Base-by-base conservation (phyloP, 1,140 invertebrate species). In the Phenacoccus solenopsis region DNA sequence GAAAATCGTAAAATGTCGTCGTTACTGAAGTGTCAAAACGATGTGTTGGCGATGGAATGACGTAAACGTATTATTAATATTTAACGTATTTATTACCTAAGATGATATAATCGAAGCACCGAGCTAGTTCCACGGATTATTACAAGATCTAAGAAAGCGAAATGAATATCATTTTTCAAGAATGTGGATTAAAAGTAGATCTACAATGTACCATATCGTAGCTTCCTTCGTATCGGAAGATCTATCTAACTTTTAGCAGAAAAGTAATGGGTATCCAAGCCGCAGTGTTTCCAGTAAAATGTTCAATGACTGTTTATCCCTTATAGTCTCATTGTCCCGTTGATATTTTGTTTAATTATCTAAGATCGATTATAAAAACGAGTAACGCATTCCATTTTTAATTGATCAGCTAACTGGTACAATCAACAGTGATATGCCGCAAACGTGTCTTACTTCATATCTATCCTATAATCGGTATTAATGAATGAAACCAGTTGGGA, bases 131-230 rank as follows among this genome's bases (percentile, higher is more conserved):
- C 3, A 16, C 13, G 16, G 38, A 49, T 49, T 13, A 7, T 5
- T 49, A n/a, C 38, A 49, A 49, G 38, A 49, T 49, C n/a, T n/a
- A n/a, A n/a, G 5, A 5, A n/a, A 5, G 38, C 38, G 30, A 32
- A 32, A n/a, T n/a, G n/a, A n/a, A 49, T 49, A 49, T 49, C 38
- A 49, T 49, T 49, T 49, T 49, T 49, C 38, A 49, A 49, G 38
- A 49, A 49, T 49, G 38, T 49, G 38, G 38, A 49, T n/a, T n/a
- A n/a, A n/a, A n/a, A n/a, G n/a, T n/a, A 49, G 38, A 10, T 49
- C 38, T n/a, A 49, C 38, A 16, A 49, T 9, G 12, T 9, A 49
- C 20, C 13, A 5, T 49, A 9, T 49, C 38, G 38, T n/a, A n/a
- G n/a, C n/a, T n/a, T n/a, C n/a, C n/a, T n/a, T n/a, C n/a, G n/a